Base-by-base conservation (phyloP, 2,113 vertebrate species). In the Scopus umbretta region DNA sequence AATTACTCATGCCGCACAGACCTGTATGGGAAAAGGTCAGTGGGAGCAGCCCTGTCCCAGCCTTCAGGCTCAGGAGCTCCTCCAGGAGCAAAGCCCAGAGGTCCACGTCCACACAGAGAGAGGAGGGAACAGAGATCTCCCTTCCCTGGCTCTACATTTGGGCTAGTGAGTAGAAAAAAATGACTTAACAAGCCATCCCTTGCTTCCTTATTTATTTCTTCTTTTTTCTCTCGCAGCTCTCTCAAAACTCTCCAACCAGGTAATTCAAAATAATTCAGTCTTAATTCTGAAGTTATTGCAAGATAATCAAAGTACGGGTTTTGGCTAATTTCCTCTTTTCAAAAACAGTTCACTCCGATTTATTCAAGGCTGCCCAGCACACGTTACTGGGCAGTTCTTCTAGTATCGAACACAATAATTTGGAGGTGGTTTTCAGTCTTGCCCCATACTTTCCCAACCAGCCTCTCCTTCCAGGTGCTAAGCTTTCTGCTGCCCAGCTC, bases 61-160 rank as follows among this genome's bases (percentile, higher is more conserved):
- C 4, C 45, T 40, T 56, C 5, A 8, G 75, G 43, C 36, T 66
- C 87, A 71, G 59, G 45, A 9, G 1, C 6, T 76, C 13, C 45
- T 15, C 6, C 45, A 74, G 53, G 43, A 80, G 49, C 30, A 85
- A 59, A 94, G 13, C 36, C 23, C 61, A 40, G 53, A 73, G 34
- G 3, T 66, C 32, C 7, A 3, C 3, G 1, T 14, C 0, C 11
- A n/a, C 7, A 13, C 7, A 12, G 10, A 38, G 43, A 88, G 9
- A 65, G 30, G 27, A 53, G 10, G 9, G 13, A 67, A 49, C 2
- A 22, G 20, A 94, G 16, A 3, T 81, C 1, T 74, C 59, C 55
- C 14, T 84, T 79, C 40, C 27, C n/a, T 45, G 23, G 21, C 47
- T 58, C 61, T 49, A 19, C 6, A 0, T 52, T 61, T 72, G 61